Base-by-base conservation (phyloP, 2,797 vertebrate species). In the Fringilla coelebs region DNA sequence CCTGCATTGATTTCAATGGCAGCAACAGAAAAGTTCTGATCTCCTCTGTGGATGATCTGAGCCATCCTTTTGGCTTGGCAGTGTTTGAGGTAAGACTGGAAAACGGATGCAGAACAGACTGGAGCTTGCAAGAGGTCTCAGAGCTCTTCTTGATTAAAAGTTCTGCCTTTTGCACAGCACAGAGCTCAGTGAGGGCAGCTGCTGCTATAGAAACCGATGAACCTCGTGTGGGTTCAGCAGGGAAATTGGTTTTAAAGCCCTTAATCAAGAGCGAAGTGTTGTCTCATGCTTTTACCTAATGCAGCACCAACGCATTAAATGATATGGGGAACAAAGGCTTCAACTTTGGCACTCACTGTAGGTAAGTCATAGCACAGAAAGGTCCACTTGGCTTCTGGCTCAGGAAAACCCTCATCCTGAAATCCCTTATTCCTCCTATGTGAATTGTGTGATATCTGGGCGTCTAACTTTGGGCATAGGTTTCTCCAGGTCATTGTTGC, bases 31-130 rank as follows among this genome's bases (percentile, higher is more conserved):
- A 99, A 98, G 98, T 98, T 93, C 98, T 99, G 60, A 98, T 99
- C 63, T 99, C 98, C 38, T 99, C 99, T 62, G 97, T 97, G 31
- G 98, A 99, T 28, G 98, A 99, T 93, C 98, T 99, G 94, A 99
- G 98, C 89, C 99, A 99, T 95, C 99, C 99, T 10, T 99, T 99
- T 26, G 99, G 99, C 90, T 97, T 99, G 93, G 99, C 99, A 17
- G 98, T 99, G 80, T 99, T 99, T 94, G 99, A 99, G 99, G 99
- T 99, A 98, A 98, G 97, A 82, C 61, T 72, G 0, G 0, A 29
- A 49, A 71, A 28, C 0, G 13, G 89, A 75, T 91, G 52, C 45
- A 62, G 84, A 85, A 46, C 72, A 93, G 83, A 60, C 86, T 74
- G 58, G 58, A 58, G 83, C 43, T 52, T 91, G 70, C 57, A 26